Conservation (phyloP, 2,888 invertebrate species). For the Oasisia sp. region DNA sequence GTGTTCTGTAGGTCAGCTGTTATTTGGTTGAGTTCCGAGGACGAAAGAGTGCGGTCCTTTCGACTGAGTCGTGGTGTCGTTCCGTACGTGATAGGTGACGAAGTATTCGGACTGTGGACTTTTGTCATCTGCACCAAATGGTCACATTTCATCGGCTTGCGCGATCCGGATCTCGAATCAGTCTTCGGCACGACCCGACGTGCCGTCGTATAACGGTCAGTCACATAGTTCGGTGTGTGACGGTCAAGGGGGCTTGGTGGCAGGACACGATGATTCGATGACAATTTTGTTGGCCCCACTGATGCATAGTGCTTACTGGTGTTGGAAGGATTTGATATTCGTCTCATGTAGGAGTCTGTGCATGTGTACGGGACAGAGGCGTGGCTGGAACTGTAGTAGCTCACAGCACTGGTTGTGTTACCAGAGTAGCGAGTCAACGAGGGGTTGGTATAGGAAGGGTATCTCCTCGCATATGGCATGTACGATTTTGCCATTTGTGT, state of each 20-base stretch:
- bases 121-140: not conserved
- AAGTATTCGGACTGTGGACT: not conserved
- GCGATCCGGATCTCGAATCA: not conserved
- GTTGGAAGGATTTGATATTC: not conserved
- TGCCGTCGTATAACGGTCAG: not conserved
- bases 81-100: not conserved
- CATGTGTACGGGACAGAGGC: not conserved
- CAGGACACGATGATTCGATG: not conserved
- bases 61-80: not conserved
- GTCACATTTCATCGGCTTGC: not conserved
- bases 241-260: not conserved
- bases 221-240: not conserved
- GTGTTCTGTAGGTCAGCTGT: not conserved
- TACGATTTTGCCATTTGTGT: not conserved
- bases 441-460: not conserved
- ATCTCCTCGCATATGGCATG: not conserved
- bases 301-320: not conserved
- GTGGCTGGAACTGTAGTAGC: not conserved
- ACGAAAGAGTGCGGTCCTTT: not conserved
- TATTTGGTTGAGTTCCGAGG: not conserved
- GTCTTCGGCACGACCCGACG: not conserved
- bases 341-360: not conserved
- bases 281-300: not conserved
- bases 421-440: not conserved
- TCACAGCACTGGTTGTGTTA: not conserved